Percentiles rank a stretch among this genome's conserved stretches.
Conservation (phyloP, 2,888 invertebrate genomes). For the Leucophenga maculata region DNA sequence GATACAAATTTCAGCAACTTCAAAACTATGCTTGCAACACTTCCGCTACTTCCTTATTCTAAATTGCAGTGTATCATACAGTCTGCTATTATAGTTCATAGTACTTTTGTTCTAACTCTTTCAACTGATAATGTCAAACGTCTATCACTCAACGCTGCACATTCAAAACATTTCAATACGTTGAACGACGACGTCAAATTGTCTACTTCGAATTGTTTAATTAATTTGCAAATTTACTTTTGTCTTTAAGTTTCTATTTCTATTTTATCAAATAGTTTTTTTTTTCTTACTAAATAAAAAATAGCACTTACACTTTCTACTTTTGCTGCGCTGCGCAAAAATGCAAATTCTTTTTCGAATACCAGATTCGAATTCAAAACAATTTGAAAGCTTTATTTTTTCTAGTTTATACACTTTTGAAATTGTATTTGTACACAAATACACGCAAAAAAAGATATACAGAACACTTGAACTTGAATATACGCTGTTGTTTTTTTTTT, state of each 20-base stretch:
- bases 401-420: background rate
- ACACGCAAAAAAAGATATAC: background rate
- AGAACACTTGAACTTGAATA: constrained; percentile 15
- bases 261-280: background rate
- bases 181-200: too few relatives aligned
- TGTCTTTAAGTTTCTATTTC: constrained; percentile 37
- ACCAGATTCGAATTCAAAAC: background rate
- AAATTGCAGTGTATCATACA: too few relatives aligned
- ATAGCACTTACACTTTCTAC: constrained; percentile 60
- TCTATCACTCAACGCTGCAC: background rate
- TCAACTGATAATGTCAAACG: constrained; percentile 9
- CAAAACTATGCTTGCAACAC: too few relatives aligned
- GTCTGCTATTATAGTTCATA: too few relatives aligned
- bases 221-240: constrained; percentile 49
- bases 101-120: background rate
- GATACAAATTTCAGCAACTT: too few relatives aligned
- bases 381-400: constrained; percentile 26
- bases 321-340: constrained; percentile 26
- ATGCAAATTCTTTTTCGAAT: constrained; percentile 5
- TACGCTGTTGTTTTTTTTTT: constrained; percentile 5
- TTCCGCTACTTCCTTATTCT: too few relatives aligned
- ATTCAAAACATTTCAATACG: too few relatives aligned
- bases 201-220: too few relatives aligned
- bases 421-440: background rate
- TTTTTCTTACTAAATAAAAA: background rate